Evolutionary conservation across 2,888 invertebrate genomes (phyloP).

Genomic region (Aproaerema taeniolella): DNA sequence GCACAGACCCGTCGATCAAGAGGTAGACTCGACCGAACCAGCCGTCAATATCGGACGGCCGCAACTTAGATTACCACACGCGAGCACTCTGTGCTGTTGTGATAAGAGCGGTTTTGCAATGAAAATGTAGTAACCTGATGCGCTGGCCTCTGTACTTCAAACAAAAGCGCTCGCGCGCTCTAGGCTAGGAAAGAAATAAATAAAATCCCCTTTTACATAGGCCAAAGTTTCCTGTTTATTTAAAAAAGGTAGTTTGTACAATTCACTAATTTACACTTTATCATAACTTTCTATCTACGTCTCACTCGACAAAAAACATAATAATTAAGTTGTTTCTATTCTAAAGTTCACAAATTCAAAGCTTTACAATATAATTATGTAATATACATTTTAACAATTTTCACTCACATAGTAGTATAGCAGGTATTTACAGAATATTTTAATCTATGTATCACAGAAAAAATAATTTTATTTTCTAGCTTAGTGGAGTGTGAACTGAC

Average conservation of each 20-base stretch:
- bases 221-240: constrained; percentile 74
- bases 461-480: constrained; percentile 66
- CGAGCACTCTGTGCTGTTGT: too few species aligned
- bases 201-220: constrained; percentile 53
- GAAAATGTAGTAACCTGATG: too few species aligned
- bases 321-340: too few species aligned
- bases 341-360: constrained; percentile 53
- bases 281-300: constrained; percentile 30
- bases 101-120: too few species aligned
- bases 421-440: constrained; percentile 63
- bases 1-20: too few species aligned
- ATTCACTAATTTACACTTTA: constrained; percentile 55
- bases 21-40: too few species aligned
- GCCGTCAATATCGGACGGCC: too few species aligned
- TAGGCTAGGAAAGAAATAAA: too few species aligned
- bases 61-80: too few species aligned
- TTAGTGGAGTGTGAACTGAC: neutral
- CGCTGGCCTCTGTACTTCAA: too few species aligned
- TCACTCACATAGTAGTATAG: constrained; percentile 42
- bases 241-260: constrained; percentile 74
- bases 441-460: constrained; percentile 76
- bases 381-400: constrained; percentile 33
- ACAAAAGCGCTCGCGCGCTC: too few species aligned
- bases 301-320: constrained; percentile 57
- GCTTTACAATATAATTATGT: constrained; percentile 41